These are phyloP conservation scores for Yponomeuta cagnagella DNA, from an alignment of 2,888 invertebrate species.

Conservation along the genomic window DNA sequence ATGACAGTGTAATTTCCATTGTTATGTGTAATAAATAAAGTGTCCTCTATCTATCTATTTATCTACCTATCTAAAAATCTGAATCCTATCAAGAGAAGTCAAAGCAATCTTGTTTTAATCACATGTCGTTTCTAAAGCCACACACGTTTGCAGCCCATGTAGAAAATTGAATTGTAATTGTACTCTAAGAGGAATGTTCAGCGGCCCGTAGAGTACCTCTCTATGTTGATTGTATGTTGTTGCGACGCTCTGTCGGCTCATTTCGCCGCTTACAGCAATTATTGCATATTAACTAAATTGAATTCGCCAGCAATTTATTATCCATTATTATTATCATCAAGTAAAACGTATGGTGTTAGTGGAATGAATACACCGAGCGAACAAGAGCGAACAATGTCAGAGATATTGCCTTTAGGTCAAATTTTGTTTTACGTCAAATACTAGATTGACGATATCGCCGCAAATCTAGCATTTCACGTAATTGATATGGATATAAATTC, in stretches of 20 bases:
- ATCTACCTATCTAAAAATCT: too few species aligned
- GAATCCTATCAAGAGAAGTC: constrained; percentile 14
- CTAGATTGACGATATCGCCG: too few species aligned
- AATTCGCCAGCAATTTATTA: constrained; percentile 43
- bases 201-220: constrained; percentile 37
- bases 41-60: too few species aligned
- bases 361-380: neutral
- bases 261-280: constrained; percentile 41
- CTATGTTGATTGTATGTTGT: constrained; percentile 46
- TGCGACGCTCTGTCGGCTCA: constrained; percentile 32
- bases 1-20: too few species aligned
- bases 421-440: neutral
- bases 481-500: too few species aligned
- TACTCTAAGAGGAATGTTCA: constrained; percentile 51
- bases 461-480: too few species aligned
- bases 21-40: too few species aligned
- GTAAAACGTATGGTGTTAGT: constrained; percentile 22
- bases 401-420: neutral
- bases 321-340: constrained; percentile 44
- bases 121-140: constrained; percentile 34
- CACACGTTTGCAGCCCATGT: constrained; percentile 34
- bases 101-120: constrained; percentile 43
- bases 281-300: constrained; percentile 63
- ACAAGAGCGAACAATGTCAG: neutral
- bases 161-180: constrained; percentile 68